Evolutionary conservation across 2,797 vertebrate species (phyloP).

Genomic region (Rhinichthys osculus): DNA sequence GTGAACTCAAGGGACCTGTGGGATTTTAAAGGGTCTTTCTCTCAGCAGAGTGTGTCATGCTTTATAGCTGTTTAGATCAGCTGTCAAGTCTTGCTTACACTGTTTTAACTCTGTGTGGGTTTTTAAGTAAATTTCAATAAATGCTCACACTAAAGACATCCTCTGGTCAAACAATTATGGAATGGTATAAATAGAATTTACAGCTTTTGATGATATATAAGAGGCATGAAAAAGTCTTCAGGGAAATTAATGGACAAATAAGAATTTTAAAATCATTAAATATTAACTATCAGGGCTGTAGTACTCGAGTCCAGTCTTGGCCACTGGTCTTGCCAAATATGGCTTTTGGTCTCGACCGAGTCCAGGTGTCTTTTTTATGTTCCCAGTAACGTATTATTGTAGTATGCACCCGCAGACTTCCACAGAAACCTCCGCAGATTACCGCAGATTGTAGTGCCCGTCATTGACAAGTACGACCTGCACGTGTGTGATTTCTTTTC

Average conservation of each 20-base stretch:
- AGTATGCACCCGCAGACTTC: too few species aligned
- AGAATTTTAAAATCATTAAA: neutral
- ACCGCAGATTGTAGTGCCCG: too few species aligned
- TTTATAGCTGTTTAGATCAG: slow-evolving; percentile 27
- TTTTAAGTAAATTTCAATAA: slow-evolving; percentile 1
- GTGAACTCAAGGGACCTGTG: slow-evolving; percentile 17
- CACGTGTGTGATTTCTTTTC: too few species aligned
- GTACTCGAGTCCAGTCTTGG: too few species aligned
- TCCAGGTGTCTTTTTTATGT: too few species aligned
- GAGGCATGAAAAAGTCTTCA: neutral
- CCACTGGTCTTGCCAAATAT: too few species aligned
- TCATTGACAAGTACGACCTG: too few species aligned
- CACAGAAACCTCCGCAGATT: too few species aligned
- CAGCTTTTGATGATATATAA: neutral
- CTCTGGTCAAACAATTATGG: neutral
- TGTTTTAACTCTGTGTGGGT: neutral
- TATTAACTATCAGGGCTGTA: neutral
- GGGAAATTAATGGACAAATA: neutral
- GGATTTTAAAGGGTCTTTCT: slow-evolving; percentile 35
- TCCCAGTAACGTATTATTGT: too few species aligned
- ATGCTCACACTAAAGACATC: neutral
- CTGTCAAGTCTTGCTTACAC: slow-evolving; percentile 5
- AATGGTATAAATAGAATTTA: neutral
- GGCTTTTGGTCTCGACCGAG: too few species aligned
- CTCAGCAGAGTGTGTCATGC: slow-evolving; percentile 15